Evolutionary conservation across 2,888 invertebrate species (phyloP), one percentile per base, ranked within the genome.

Genomic region (Cheilosia vulpina): DNA sequence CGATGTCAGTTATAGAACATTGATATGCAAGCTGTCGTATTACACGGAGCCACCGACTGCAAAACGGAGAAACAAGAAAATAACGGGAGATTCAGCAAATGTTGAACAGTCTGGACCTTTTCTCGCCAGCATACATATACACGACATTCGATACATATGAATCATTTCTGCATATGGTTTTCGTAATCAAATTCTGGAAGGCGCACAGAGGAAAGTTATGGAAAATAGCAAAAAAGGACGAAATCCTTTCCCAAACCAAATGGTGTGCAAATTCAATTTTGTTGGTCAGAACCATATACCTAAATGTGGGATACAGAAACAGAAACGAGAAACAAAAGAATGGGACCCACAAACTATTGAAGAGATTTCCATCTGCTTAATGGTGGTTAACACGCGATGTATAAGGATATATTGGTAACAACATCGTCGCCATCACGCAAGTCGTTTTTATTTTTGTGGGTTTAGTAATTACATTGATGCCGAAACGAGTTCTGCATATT

Each of bases 151-250:
- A 72, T 58, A 83, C 78, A 73, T 78, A 73, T 83, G 66, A 83
- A 84, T 84, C 73, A 69, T 63, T 68, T 73, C 73, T 79, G 68
- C 69, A 78, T 57, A 72, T 73, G 60, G 78, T 78, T 78, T 83
- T 78, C 72, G 58, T 84, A 84, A 84, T 84, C 57, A 84, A 84
- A 75, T 84, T 63, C 68, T 50, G 47, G 24, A 13, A 47, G 27
- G 27, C 27, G 34, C 19, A 27, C 19, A 66, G 50, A 52, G 52
- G 34, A 17, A 17, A 45, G 15, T 45, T 45, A n/a, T 17, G 17
- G 17, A 19, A 17, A 17, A 47, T 3, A 47, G 6, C 41, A 63
- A 31, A 63, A 55, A 47, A 66, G 17, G 41, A 41, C 50, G 24
- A 63, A 19, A 52, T 55, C 63, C 57, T 38, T 68, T 65, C 43